Evolutionary conservation across 2,888 invertebrate genomes (phyloP), one percentile per base, ranked within the genome.

Genomic region (Neoitamus cyanurus): DNA sequence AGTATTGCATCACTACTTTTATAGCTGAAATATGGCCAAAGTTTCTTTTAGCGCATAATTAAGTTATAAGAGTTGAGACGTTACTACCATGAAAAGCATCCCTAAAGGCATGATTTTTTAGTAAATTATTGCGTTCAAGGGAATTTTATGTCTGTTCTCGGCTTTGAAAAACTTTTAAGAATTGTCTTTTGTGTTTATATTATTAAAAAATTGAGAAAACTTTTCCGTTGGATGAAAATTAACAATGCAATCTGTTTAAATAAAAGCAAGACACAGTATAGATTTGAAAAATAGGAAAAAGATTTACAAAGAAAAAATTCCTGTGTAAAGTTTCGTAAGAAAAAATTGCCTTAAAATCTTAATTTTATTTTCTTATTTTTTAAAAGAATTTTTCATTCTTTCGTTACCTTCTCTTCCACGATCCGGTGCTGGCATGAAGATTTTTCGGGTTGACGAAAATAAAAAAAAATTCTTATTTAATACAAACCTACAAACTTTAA

Each of bases 381-480:
- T 80, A 58, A 58, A 58, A 30, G 42, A 58, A 9, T 37, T 82
- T 68, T 31, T 15, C 25, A 34, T 73, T 20, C 36, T 83, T 83
- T 73, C 72, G 20, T 88, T 93, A 93, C 92, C 93, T 93, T 93
- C 93, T 91, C 93, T 92, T 91, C 92, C 92, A 90, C 93, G 92
- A 92, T 93, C 93, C 91, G 93, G 93, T 92, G 93, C 93, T 93
- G 92, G 92, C 92, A 92, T 93, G 92, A 92, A 92, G 92, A 84
- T 58, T 42, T n/a, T 87, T 86, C 69, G 28, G 69, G 36, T 82
- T 69, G 68, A 77, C 82, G 37, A 82, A 73, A 73, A 37, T 68
- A 72, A 83, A 69, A 69, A 75, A 20, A 70, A 70, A 72, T 84
- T 83, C 13, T 46, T 42, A 34, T 78, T 15, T 25, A 84, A 46